Base-by-base conservation (phyloP, 2,113 vertebrate genomes). In the Scomber japonicus region DNA sequence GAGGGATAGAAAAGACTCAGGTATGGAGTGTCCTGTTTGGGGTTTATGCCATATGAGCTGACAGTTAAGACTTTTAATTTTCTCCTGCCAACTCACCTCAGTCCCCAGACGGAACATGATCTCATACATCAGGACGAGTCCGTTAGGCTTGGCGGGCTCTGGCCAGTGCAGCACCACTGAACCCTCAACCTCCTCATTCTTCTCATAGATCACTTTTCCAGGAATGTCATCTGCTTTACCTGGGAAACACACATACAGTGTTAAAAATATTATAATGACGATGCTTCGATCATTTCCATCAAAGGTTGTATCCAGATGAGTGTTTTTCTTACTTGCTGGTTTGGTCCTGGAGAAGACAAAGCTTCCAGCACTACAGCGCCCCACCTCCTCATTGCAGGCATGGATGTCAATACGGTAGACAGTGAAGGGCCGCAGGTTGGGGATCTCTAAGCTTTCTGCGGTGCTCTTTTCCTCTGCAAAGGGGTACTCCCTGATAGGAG, bases 321-420 rank as follows among this genome's bases (percentile, higher is more conserved):
- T 3, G 2, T n/a, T 12, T 71, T 31, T 50, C 89, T 88, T 88
- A 99, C 98, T 97, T 96, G 97, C 97, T 13, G 97, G 97, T 96
- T 97, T 98, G 70, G 98, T 99, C 88, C 98, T 95, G 44, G 98
- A 96, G 75, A 97, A 99, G 75, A 99, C 96, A 0, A 99, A 99
- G 84, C 97, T 96, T 17, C 97, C 97, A 2, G 97, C 97, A 0
- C 98, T 99, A 80, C 98, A 99, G 71, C 96, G 94, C 0, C 95
- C 95, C 2, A 97, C 97, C 88, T 98, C 97, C 0, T 98, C 96
- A 80, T 99, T 99, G 80, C 98, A 99, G 81, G 97, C 98, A 66
- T 99, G 98, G 51, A 99, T 97, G 81, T 99, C 97, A 0, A 99
- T 97, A 71, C 97, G 97, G 93, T 99, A 99, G 7, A 98, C 93